Evolutionary conservation across 2,113 vertebrate species (phyloP), one percentile per base, ranked within the genome.

Genomic region (Pelodiscus sinensis): DNA sequence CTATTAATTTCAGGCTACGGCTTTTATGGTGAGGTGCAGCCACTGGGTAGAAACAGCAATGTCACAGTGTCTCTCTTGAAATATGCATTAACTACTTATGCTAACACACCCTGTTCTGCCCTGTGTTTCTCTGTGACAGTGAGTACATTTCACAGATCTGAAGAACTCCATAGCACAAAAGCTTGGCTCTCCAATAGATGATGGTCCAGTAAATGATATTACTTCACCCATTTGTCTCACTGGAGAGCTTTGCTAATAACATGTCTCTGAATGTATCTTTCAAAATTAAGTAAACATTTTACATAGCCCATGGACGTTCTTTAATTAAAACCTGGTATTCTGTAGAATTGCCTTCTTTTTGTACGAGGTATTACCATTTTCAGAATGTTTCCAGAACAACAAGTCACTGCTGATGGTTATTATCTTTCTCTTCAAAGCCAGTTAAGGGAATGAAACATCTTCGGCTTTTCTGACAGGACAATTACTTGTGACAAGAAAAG

Each of bases 301-400:
- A 84, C 79, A 5, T 54, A 55, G 60, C 75, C 75, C 35, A 8
- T 15, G 60, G 85, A 71, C 52, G 81, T 75, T 50, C 58, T 84
- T 87, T 84, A 92, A 87, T 92, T 87, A 87, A 91, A 87, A 83
- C n/a, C 25, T 19, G 85, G 81, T 62, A 71, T 90, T 71, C 71
- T 87, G 31, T 84, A 57, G 90, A 87, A 84, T 80, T 88, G 60
- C 22, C 68, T 79, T 62, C 25, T 57, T 19, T 52, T 68, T 71
- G 29, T 84, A n/a, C 44, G 44, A 54, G 85, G 51, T 87, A 82
- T 58, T 55, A 82, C 38, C 38, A 57, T 78, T 85, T 38, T 50
- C 83, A 35, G n/a, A 83, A 79, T 38, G 12, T 79, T 79, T 75
- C 55, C 62, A 84, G 24, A 71, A 87, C 31, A 54, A 10, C 31